Conservation (phyloP, 2,888 invertebrate species). For the Xanthorhoe designata region DNA sequence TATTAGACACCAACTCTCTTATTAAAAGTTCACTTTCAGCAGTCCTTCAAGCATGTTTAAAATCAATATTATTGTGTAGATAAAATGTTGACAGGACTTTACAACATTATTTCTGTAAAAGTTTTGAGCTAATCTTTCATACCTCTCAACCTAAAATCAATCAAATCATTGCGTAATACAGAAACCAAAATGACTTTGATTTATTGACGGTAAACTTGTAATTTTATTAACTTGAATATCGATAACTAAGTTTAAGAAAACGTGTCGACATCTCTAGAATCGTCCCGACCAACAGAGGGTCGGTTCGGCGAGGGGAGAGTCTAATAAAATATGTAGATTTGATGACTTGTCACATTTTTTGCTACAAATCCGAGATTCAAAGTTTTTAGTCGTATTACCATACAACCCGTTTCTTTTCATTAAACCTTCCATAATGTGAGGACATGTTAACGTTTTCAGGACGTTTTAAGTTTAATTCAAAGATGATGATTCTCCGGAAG, state of each 20-base stretch:
- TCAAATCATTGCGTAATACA: background rate
- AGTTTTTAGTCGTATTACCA: slow-evolving; percentile 76
- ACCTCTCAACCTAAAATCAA: too few relatives aligned
- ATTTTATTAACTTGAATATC: slow-evolving; percentile 46
- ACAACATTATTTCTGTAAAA: too few relatives aligned
- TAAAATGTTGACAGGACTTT: too few relatives aligned
- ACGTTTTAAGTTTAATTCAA: background rate
- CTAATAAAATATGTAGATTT: slow-evolving; percentile 86
- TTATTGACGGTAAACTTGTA: background rate
- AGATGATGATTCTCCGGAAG: too few relatives aligned
- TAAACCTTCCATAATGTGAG: slow-evolving; percentile 62
- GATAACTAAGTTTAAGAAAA: slow-evolving; percentile 48
- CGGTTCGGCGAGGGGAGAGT: slow-evolving; percentile 73
- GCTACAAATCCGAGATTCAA: slow-evolving; percentile 82
- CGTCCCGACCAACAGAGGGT: slow-evolving; percentile 76
- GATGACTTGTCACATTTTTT: slow-evolving; percentile 86
- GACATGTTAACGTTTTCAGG: slow-evolving; percentile 13
- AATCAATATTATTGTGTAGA: too few relatives aligned
- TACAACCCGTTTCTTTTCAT: slow-evolving; percentile 57
- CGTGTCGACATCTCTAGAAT: slow-evolving; percentile 62
- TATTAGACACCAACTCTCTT: slow-evolving; percentile 38
- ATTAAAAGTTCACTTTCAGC: slow-evolving; percentile 18
- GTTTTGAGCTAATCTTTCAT: too few relatives aligned
- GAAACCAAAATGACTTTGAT: background rate
- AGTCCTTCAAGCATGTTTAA: background rate